A percentile compares a stretch with the other conserved stretches of the same genome.
These are phyloP conservation scores for Tylochromis polylepis DNA, from an alignment of 2,113 vertebrate species.

Conservation along the genomic window DNA sequence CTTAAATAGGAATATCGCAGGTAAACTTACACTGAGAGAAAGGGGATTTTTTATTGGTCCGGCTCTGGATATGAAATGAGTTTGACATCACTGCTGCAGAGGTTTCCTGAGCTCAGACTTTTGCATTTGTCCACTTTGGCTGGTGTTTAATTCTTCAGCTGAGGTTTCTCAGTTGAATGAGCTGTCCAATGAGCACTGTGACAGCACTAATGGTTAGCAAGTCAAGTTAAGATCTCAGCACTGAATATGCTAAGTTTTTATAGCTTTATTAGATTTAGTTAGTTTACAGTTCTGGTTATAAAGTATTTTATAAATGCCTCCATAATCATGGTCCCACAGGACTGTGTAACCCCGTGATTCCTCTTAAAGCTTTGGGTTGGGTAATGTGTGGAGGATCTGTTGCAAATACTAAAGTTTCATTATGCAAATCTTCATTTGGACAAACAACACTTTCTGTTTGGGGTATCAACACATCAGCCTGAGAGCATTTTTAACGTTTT, in stretches of 20 bases:
- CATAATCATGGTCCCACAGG: neutral
- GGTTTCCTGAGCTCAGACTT: neutral
- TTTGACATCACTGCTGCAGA: neutral
- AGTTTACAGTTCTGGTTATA: neutral
- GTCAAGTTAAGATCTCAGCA: neutral
- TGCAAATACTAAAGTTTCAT: neutral
- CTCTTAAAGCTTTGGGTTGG: neutral
- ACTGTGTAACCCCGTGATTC: rapidly evolving
- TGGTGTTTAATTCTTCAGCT: neutral
- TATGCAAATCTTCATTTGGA: neutral
- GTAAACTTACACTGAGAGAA: neutral
- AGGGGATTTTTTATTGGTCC: neutral
- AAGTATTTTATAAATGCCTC: neutral
- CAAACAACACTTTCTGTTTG: neutral
- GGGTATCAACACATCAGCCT: neutral
- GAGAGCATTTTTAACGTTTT: neutral
- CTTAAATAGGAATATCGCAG: neutral
- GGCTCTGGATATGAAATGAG: rapidly evolving
- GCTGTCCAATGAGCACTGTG: neutral
- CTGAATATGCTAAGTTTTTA: rapidly evolving
- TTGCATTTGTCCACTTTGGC: rapidly evolving
- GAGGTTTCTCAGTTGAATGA: neutral
- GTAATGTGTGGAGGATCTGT: neutral
- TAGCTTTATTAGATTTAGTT: neutral
- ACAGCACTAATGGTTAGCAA: neutral